A percentile compares a stretch with the other conserved stretches of the same genome.
These are phyloP conservation scores for Bombus pyrosoma DNA, from an alignment of 1,140 invertebrate genomes.

Conservation along the genomic window DNA sequence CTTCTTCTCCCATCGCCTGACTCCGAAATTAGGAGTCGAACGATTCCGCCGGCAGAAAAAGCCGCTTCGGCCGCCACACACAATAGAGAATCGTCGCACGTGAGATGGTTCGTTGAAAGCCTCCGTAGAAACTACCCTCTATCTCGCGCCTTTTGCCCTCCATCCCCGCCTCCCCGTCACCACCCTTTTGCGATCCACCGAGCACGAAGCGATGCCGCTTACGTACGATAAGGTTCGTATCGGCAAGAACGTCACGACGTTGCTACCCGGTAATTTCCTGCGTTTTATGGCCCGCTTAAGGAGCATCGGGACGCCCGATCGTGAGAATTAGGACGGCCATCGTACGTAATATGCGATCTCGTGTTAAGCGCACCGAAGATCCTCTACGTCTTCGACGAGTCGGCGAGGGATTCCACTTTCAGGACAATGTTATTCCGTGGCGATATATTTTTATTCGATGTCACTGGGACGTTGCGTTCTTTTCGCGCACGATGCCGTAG, in stretches of 20 bases:
- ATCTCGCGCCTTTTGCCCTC: slow-evolving; percentile 41
- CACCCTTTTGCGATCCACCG: slow-evolving; percentile 40
- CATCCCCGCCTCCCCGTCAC: neutral
- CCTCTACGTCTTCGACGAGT: neutral
- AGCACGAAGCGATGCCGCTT: slow-evolving; percentile 54
- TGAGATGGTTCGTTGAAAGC: slow-evolving; percentile 40
- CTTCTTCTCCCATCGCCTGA: slow-evolving; percentile 31
- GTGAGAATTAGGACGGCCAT: slow-evolving; percentile 77
- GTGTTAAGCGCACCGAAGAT: neutral
- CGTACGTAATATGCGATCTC: slow-evolving; percentile 53
- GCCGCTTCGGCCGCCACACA: slow-evolving; percentile 12
- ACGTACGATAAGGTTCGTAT: slow-evolving; percentile 73
- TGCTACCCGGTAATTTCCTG: slow-evolving; percentile 79
- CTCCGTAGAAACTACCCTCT: slow-evolving; percentile 43
- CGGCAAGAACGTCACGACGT: slow-evolving; percentile 68
- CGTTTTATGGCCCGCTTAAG: slow-evolving; percentile 77
- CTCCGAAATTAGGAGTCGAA: slow-evolving; percentile 42
- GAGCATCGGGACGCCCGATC: slow-evolving; percentile 70
- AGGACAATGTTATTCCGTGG: no score
- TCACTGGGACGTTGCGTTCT: no score
- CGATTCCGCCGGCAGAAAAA: slow-evolving; percentile 17
- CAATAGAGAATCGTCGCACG: slow-evolving; percentile 37
- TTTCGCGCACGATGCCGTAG: no score
- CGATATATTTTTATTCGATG: no score
- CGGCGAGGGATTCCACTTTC: no score